Evolutionary conservation across 2,888 invertebrate species (phyloP), one percentile per base, ranked within the genome.

Genomic region (Hedya salicella): DNA sequence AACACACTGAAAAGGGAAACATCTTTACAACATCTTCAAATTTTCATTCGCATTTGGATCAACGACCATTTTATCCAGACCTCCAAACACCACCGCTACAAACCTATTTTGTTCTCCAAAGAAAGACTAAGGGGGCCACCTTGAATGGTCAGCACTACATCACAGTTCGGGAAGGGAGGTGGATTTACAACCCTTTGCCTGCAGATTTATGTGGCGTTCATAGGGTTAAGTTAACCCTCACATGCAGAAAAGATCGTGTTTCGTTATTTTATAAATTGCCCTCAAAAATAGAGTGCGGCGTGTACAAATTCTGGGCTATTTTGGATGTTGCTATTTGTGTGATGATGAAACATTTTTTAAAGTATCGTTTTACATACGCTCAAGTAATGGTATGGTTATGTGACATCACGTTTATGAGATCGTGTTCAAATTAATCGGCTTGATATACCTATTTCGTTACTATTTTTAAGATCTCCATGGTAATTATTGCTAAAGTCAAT

Each of bases 141-240:
- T 48, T 73, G 76, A 46, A 71, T 65, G 83, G 84, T 87, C 64
- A 70, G 68, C 69, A 74, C 78, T 87, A 81, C 72, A 88, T 89
- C 89, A 89, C 86, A 77, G 74, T 78, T 79, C 75, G 75, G 83
- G 75, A 80, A 85, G 73, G 89, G 87, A 82, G 75, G 70, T 80
- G 82, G 85, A 91, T 91, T 91, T 91, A 91, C 91, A 90, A 91
- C 91, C 91, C 91, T 90, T 89, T 89, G 74, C 77, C 74, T 73
- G 77, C 87, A 87, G 90, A 91, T 91, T 91, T 91, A 91, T 86
- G 86, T 80, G 78, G 73, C 80, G 76, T 78, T 78, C 78, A 74
- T 72, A 78, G 85, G 86, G 85, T 83, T 83, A 83, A 81, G 68
- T 85, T 82, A 81, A 82, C 83, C 84, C 84, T 75, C 81, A 83